Conservation (phyloP, 2,888 invertebrate genomes). For the Calameuta idolon region DNA sequence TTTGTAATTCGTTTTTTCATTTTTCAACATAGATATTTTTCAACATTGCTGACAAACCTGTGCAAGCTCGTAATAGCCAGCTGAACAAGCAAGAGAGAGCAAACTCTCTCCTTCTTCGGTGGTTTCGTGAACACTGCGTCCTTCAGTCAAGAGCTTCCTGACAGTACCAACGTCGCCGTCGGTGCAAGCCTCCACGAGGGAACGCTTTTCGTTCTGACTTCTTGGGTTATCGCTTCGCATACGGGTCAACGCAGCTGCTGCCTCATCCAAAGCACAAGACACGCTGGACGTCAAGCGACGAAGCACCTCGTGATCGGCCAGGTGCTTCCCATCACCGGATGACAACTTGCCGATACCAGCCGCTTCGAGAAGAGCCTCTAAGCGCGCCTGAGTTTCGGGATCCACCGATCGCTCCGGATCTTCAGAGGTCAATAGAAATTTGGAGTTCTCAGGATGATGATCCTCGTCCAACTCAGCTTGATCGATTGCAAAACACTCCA, state of each 20-base stretch:
- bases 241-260: slow-evolving; percentile 94
- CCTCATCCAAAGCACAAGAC: slow-evolving; percentile 95
- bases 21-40: not conserved
- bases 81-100: slow-evolving; percentile 95
- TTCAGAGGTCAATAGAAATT: slow-evolving; percentile 74
- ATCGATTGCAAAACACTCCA: slow-evolving; percentile 79
- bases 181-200: slow-evolving; percentile 92
- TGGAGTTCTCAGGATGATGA: slow-evolving; percentile 73
- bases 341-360: slow-evolving; percentile 89
- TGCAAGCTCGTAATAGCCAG: slow-evolving; percentile 96
- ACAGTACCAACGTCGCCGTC: slow-evolving; percentile 96
- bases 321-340: slow-evolving; percentile 83
- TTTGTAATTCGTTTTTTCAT: not conserved
- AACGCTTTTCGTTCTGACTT: slow-evolving; percentile 75
- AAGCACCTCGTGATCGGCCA: slow-evolving; percentile 90
- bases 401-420: slow-evolving; percentile 79
- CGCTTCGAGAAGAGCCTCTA: slow-evolving; percentile 94
- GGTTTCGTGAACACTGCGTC: slow-evolving; percentile 94
- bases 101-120: slow-evolving; percentile 98
- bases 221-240: slow-evolving; percentile 93
- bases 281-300: slow-evolving; percentile 88
- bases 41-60: slow-evolving; percentile 73
- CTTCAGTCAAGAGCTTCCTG: slow-evolving; percentile 91
- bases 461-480: slow-evolving; percentile 76
- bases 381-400: slow-evolving; percentile 89